phyloP scores from a whole-genome alignment of 23 tunicate species.

The Phallusia fumigata region DNA sequence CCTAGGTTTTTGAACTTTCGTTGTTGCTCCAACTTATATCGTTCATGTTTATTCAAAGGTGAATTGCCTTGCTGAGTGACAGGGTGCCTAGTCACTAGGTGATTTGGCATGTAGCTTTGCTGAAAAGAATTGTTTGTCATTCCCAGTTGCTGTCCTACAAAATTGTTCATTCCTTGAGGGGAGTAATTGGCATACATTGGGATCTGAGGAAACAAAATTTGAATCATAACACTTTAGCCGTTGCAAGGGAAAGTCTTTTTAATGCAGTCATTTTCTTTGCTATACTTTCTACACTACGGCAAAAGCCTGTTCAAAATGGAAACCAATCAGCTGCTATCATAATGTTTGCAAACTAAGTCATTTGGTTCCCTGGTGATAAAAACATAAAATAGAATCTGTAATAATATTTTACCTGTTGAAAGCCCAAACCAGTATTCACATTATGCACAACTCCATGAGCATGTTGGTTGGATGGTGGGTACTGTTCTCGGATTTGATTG shows the following conservation, averaged over 20 bases:
- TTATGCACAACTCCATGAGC: not conserved
- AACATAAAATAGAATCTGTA: not conserved
- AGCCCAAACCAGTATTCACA: not conserved
- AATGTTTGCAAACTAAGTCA: no score
- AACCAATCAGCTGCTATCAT: no score
- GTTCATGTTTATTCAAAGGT: constrained; percentile 28
- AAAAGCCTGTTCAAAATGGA: no score
- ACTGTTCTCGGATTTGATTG: not conserved
- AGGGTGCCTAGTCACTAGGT: not conserved
- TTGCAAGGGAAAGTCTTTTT: no score
- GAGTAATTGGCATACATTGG: not conserved
- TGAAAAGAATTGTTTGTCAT: not conserved
- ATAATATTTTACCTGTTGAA: not conserved
- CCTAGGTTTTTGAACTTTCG: constrained; percentile 46
- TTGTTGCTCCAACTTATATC: constrained; percentile 57
- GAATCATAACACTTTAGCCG: no score
- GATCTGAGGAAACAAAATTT: not conserved
- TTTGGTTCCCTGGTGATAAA: no score
- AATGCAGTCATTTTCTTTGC: no score
- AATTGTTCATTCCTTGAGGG: not conserved
- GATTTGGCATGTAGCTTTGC: not conserved
- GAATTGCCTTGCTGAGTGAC: not conserved
- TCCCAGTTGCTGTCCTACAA: constrained; percentile 5
- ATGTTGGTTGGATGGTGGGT: not conserved
- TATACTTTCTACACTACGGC: not conserved